These are phyloP conservation scores for Megaceryle torquata DNA, from an alignment of 2,113 vertebrate species.

Conservation along the genomic window DNA sequence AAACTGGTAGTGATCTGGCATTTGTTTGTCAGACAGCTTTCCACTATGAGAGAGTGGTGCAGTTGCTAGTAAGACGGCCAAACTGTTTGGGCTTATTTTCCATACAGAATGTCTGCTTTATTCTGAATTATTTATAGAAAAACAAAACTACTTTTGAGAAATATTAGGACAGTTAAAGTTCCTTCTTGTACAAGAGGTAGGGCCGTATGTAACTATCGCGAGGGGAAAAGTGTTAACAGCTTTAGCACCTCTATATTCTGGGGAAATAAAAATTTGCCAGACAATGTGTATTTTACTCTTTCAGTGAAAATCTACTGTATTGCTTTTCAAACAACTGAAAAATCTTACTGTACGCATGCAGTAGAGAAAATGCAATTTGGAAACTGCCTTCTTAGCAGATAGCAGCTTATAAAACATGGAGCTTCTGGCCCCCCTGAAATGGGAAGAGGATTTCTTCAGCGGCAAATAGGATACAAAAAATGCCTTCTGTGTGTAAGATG, in stretches of 20 bases:
- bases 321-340: not conserved
- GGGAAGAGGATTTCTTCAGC: not conserved
- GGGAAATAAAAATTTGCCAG: not conserved
- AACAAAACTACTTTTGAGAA: not conserved
- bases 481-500: not conserved
- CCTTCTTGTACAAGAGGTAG: not conserved
- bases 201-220: not conserved
- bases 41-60: not conserved
- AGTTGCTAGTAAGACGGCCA: not conserved
- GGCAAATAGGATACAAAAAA: not conserved
- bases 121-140: not conserved
- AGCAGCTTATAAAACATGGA: not conserved
- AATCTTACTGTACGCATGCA: not conserved
- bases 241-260: not conserved
- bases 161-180: not conserved
- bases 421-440: not conserved
- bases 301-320: not conserved
- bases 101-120: not conserved
- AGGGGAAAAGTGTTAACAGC: not conserved
- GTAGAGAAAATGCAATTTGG: not conserved
- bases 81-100: not conserved
- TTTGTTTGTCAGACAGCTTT: not conserved
- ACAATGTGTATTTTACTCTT: not conserved
- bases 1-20: not conserved
- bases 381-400: not conserved